Conservation (phyloP, 1,140 invertebrate genomes). For the Geopemphigus sp. region DNA sequence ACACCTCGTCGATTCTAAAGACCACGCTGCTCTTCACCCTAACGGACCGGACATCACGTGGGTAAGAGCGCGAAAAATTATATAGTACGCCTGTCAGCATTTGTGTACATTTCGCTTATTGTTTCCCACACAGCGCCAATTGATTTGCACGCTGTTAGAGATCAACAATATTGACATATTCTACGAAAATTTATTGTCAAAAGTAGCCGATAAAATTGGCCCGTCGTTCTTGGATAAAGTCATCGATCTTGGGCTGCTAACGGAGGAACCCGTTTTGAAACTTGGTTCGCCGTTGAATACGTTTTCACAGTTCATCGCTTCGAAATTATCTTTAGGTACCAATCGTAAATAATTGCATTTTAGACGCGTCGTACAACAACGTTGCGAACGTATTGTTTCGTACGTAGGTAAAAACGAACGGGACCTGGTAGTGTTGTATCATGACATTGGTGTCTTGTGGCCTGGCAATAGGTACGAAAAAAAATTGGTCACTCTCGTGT, state of each 20-base stretch:
- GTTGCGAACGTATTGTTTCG: background rate
- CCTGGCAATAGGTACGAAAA: slow-evolving; percentile 80
- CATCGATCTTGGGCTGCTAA: slow-evolving; percentile 83
- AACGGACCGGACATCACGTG: slow-evolving; percentile 95
- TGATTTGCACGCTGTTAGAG: slow-evolving; percentile 83
- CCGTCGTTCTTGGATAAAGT: slow-evolving; percentile 68
- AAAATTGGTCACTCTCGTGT: slow-evolving; percentile 87
- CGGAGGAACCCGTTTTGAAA: slow-evolving; percentile 80
- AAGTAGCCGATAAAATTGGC: slow-evolving; percentile 74
- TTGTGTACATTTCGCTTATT: background rate
- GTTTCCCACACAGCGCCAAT: slow-evolving; percentile 64
- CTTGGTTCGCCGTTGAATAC: slow-evolving; percentile 86
- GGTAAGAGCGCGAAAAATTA: slow-evolving; percentile 60
- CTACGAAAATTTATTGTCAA: slow-evolving; percentile 86
- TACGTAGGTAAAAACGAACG: slow-evolving; percentile 65
- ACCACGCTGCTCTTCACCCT: slow-evolving; percentile 84
- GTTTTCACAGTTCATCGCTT: slow-evolving; percentile 83
- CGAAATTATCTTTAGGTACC: slow-evolving; percentile 75
- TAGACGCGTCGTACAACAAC: background rate
- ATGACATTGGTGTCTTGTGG: slow-evolving; percentile 90
- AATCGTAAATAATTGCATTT: background rate
- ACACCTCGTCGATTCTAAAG: slow-evolving; percentile 82
- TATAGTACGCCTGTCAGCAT: background rate
- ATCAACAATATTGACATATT: slow-evolving; percentile 84
- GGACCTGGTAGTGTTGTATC: slow-evolving; percentile 90